phyloP scores from a whole-genome alignment of 2,797 vertebrate species.

The Petrocephalus sullivani region DNA sequence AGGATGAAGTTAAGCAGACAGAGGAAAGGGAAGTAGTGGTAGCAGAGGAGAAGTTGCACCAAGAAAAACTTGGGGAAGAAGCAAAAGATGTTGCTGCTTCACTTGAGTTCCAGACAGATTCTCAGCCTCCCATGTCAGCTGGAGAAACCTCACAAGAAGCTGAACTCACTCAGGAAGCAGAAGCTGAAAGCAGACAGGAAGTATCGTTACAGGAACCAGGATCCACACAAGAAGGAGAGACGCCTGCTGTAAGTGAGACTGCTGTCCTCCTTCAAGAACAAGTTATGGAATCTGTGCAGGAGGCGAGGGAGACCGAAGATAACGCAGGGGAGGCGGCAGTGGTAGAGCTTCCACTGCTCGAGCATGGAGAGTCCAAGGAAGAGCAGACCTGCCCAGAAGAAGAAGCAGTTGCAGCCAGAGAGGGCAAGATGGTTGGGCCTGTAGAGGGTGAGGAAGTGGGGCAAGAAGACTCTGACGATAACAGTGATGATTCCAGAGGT shows the following conservation, averaged over 20 bases:
- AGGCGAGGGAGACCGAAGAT: slow-evolving; percentile 9
- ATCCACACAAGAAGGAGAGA: slow-evolving; percentile 29
- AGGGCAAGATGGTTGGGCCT: not conserved
- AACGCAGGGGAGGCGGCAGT: not conserved
- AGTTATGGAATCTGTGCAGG: slow-evolving; percentile 30
- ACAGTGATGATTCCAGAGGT: slow-evolving; percentile 51
- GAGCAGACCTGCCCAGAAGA: slow-evolving; percentile 22
- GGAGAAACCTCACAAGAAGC: slow-evolving; percentile 32
- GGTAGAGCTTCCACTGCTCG: slow-evolving; percentile 9
- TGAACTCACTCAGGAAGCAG: slow-evolving; percentile 41
- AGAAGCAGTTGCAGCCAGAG: slow-evolving; percentile 9
- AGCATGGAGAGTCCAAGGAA: slow-evolving; percentile 31
- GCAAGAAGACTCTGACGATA: slow-evolving; percentile 15
- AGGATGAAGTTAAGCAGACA: slow-evolving; percentile 58
- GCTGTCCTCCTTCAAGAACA: slow-evolving; percentile 33
- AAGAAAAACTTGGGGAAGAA: slow-evolving; percentile 30
- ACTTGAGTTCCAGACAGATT: slow-evolving; percentile 45
- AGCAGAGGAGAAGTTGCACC: slow-evolving; percentile 50
- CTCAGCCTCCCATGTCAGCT: slow-evolving; percentile 54
- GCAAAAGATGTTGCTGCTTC: slow-evolving; percentile 46
- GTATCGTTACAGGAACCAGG: slow-evolving; percentile 36
- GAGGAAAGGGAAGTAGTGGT: slow-evolving; percentile 67
- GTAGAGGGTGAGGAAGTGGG: slow-evolving; percentile 23
- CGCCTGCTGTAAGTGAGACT: slow-evolving; percentile 29
- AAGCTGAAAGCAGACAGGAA: slow-evolving; percentile 31